Evolutionary conservation across 2,888 invertebrate species (phyloP), one percentile per base, ranked within the genome.

Genomic region (Anarsia innoxiella): DNA sequence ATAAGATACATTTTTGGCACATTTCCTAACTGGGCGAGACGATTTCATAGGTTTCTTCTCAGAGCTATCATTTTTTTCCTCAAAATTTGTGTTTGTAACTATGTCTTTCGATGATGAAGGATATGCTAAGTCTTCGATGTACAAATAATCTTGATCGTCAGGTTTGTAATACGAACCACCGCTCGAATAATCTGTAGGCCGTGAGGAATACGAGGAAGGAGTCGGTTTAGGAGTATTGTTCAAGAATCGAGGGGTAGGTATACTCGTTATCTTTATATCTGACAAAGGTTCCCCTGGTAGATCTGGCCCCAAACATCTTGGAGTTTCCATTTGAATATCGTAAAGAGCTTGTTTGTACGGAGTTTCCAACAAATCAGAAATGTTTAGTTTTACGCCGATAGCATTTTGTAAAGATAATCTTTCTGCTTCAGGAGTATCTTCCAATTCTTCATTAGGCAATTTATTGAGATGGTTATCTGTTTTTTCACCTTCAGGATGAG

Each of bases 121-220:
- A 49, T 60, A 66, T 32, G 54, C 63, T 33, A 71, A 53, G 37
- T 80, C 79, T 12, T 66, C 57, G 5, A 66, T 49, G 19, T 63
- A 66, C 35, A 72, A 42, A 43, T 72, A 79, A 51, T 88, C 88
- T 38, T 87, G 87, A 51, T 89, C 89, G 53, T 89, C 89, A 0
- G 89, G 89, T 42, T 87, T 86, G 51, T 89, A 89, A 51, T 89
- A 89, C 2, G 89, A 89, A 2, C 89, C 86, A 3, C 88, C 82
- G 37, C 88, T 88, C 5, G 89, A 89, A 61, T 88, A 88, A 49
- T 88, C 89, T 1, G 88, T 88, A 26, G 78, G 80, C 3, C 84
- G 67, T 14, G 82, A 82, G 8, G 75, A 72, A 53, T 78, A 84
- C 2, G 82, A 74, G 0, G 76, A 75, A 9, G 84, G 84, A 1